Evolutionary conservation across 2,888 invertebrate species (phyloP), one percentile per base, ranked within the genome.

Genomic region (Stomorhina lunata): DNA sequence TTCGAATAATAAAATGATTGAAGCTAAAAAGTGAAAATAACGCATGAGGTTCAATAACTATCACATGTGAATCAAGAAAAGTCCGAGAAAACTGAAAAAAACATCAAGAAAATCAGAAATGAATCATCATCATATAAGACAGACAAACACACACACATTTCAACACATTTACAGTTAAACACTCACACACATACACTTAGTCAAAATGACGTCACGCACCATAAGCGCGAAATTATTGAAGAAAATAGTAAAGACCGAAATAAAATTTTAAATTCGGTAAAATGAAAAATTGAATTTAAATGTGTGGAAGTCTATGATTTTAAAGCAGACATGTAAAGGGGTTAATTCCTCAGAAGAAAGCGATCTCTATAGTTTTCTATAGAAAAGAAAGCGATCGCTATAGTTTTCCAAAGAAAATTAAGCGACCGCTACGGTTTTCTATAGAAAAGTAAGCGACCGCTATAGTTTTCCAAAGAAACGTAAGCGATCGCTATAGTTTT

Each of bases 171-270:
- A n/a, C n/a, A n/a, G n/a, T n/a, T n/a, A n/a, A n/a, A n/a, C 7
- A 34, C 4, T 57, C 20, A 40, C 53, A 29, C 20, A 59, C 12
- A 53, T 12, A 6, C 27, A 29, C 53, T 32, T 6, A 29, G 1
- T n/a, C 1, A 75, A 79, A 75, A 71, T 82, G 82, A 82, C 82
- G 82, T 82, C 82, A 82, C 79, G 34, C 65, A 61, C 50, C 32
- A 53, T 45, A 68, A 68, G 76, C 22, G 61, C 20, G 43, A 68
- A 77, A 59, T 68, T 50, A 59, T 50, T 59, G 37, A 50, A 66
- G 34, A 45, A 45, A 43, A 69, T 32, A 15, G n/a, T 34, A 63
- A 17, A 63, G 9, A 69, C 37, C 53, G 15, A 12, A 48, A 57
- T 10, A 20, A 25, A 57, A 12, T 48, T 22, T n/a, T 75, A 69